Evolutionary conservation across 2,888 invertebrate species (phyloP), one percentile per base, ranked within the genome.

Genomic region (Apamea monoglypha): DNA sequence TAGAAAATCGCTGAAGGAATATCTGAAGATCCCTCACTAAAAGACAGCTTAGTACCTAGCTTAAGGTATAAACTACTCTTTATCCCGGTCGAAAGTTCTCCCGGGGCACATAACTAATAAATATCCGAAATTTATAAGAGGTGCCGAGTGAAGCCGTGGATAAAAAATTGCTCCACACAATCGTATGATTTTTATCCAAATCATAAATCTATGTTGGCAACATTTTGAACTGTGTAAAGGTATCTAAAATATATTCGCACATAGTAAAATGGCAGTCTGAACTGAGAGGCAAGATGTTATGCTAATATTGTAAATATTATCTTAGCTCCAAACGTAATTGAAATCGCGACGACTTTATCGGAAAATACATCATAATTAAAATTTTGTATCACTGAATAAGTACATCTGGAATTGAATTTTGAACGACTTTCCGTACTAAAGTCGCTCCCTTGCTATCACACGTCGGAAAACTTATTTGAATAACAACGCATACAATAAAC

Each of bases 391-490:
- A 80, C 75, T 36, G 32, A 80, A 81, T 83, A 74, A 32, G 80
- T 82, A 79, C 74, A 75, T 77, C 77, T 79, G 63, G 72, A 87
- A 89, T 89, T 82, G 76, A 86, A 90, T 89, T 88, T 85, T 70
- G 74, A 82, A 81, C 81, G 69, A 83, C 50, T 89, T 88, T 83
- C 75, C 73, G 78, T 82, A 74, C 68, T 81, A 74, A 82, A 76
- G 63, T 85, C 78, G 86, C 78, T 77, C 78, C 74, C 72, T 81
- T 79, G 81, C 82, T 78, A 87, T 86, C 85, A 88, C 82, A 82
- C 81, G 87, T 88, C 89, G 75, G 87, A 91, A 92, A 91, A 91
- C 89, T 89, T 91, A 87, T 92, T 91, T 92, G 89, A 89, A 92
- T 92, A 91, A 91, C 88, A 90, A 90, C 86, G 87, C 87, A 81